Percentiles rank a stretch among this genome's conserved stretches.
These are phyloP conservation scores for Notechis scutatus DNA, from an alignment of 2,113 vertebrate genomes.

Conservation along the genomic window DNA sequence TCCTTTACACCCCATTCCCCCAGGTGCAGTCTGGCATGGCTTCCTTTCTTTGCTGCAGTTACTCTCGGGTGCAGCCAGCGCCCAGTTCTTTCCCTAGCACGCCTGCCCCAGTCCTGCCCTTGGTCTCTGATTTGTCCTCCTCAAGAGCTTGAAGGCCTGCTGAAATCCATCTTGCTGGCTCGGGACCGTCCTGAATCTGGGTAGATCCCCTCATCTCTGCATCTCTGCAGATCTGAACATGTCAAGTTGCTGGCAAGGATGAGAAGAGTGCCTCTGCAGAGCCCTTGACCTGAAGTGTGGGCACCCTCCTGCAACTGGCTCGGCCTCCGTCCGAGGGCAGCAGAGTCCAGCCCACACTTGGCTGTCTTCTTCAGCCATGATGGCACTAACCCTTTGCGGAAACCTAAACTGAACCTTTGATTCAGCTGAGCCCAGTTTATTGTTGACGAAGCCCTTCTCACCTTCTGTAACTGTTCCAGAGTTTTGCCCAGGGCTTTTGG, in stretches of 20 bases:
- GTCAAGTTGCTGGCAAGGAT: neutral
- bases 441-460: neutral
- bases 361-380: neutral
- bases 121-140: neutral
- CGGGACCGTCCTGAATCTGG: neutral
- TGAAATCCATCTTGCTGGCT: neutral
- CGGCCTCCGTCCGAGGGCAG: too few relatives aligned
- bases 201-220: neutral
- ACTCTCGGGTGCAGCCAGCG: neutral
- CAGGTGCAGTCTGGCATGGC: too few relatives aligned
- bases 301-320: neutral
- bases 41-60: neutral
- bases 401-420: neutral
- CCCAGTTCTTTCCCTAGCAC: neutral
- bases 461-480: neutral
- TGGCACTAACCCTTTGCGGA: neutral
- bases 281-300: neutral
- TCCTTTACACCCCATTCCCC: neutral
- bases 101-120: neutral
- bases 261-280: neutral
- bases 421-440: neutral
- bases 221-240: neutral
- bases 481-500: neutral
- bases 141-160: neutral
- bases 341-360: neutral